Conservation (phyloP, 2,113 vertebrate genomes). For the Pelvicachromis taeniatus region DNA sequence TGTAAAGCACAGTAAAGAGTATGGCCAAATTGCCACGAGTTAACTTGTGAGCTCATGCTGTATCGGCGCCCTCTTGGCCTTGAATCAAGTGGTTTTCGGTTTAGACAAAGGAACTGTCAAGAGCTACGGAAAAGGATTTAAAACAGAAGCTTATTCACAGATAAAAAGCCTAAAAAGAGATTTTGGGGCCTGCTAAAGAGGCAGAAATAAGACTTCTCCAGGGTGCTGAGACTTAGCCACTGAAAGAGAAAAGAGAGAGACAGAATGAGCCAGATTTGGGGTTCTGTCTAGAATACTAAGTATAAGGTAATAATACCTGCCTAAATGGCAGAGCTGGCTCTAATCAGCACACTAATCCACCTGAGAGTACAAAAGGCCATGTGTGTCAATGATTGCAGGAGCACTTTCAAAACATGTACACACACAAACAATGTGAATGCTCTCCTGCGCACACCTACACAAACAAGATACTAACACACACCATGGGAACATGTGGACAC, state of each 20-base stretch:
- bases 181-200: slow-evolving; percentile 42
- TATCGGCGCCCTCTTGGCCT: slow-evolving; percentile 39
- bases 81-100: slow-evolving; percentile 34
- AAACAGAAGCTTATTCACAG: slow-evolving; percentile 48
- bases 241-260: slow-evolving; percentile 26
- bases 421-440: background rate
- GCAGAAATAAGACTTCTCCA: slow-evolving; percentile 47
- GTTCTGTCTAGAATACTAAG: slow-evolving; percentile 57
- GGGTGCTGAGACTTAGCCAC: slow-evolving; percentile 31
- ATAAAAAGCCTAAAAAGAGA: slow-evolving; percentile 48
- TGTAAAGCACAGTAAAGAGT: background rate
- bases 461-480: background rate
- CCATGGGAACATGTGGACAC: background rate
- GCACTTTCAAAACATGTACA: slow-evolving; percentile 1
- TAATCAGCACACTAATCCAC: slow-evolving; percentile 62
- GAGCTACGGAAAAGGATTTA: slow-evolving; percentile 39
- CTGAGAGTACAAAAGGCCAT: slow-evolving; percentile 43
- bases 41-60: slow-evolving; percentile 48
- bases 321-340: slow-evolving; percentile 53
- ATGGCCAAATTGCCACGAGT: slow-evolving; percentile 27
- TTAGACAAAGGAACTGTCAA: slow-evolving; percentile 51
- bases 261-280: background rate
- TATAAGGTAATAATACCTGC: slow-evolving; percentile 48
- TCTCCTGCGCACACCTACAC: background rate
- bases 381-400: slow-evolving; percentile 51